Percentiles rank a stretch among this genome's conserved stretches.
Evolutionary conservation across 2,888 invertebrate species (phyloP).

Genomic region (Melanchra persicariae): DNA sequence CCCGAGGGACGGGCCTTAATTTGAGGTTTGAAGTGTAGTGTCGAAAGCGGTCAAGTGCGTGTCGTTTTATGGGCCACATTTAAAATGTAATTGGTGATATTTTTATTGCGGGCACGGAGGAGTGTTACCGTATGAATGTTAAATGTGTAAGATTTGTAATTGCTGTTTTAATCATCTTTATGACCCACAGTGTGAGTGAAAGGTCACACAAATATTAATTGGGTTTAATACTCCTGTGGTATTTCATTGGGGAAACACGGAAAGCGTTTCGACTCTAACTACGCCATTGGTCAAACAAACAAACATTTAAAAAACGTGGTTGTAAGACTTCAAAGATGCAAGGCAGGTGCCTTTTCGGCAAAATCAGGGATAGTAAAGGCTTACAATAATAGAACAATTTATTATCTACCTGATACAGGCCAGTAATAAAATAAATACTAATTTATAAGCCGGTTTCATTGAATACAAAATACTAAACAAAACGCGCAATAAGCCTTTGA

Average conservation of each 20-base stretch:
- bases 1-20: constrained; percentile 66
- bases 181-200: too few relatives aligned
- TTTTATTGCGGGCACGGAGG: constrained; percentile 24
- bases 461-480: constrained; percentile 10
- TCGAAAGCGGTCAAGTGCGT: constrained; percentile 67
- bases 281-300: too few relatives aligned
- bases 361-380: not conserved
- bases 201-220: not conserved
- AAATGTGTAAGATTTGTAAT: constrained; percentile 1
- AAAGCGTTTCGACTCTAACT: not conserved
- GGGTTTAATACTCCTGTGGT: not conserved
- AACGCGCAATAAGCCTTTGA: not conserved
- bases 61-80: constrained; percentile 54
- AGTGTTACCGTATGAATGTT: not conserved
- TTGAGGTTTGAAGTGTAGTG: constrained; percentile 67
- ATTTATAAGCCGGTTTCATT: not conserved
- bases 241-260: not conserved
- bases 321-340: too few relatives aligned
- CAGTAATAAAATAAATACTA: not conserved
- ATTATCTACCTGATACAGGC: too few relatives aligned
- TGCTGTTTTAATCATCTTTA: not conserved
- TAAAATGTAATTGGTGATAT: constrained; percentile 54
- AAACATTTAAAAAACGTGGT: not conserved
- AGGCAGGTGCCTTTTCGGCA: too few relatives aligned
- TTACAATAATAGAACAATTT: not conserved